Conservation (phyloP, 2,888 invertebrate species). For the Noctua fimbriata region DNA sequence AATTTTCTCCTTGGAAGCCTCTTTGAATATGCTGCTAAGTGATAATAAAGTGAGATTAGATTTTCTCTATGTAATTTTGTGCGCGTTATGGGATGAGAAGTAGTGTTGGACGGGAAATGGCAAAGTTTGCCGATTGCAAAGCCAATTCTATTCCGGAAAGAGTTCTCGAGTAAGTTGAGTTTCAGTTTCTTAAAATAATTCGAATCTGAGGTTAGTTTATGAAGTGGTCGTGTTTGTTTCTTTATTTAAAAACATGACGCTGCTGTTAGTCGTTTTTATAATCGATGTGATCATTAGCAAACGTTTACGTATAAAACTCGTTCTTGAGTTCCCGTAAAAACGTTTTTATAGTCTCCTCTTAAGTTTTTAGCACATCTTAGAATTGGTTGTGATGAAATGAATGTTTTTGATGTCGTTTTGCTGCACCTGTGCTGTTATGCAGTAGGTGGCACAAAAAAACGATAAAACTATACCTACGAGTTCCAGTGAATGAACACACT, state of each 20-base stretch:
- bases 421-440: neutral
- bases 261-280: neutral
- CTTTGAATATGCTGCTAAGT: slow-evolving; percentile 20
- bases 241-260: slow-evolving; percentile 22
- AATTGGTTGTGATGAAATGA: neutral
- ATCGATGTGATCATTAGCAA: slow-evolving; percentile 16
- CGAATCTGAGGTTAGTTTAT: neutral
- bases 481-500: slow-evolving; percentile 44
- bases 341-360: too few relatives aligned
- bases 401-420: slow-evolving; percentile 8
- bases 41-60: slow-evolving; percentile 28
- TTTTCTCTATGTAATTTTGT: slow-evolving; percentile 22
- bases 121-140: neutral
- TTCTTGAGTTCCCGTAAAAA: neutral
- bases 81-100: slow-evolving; percentile 4
- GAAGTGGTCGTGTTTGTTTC: neutral
- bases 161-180: neutral
- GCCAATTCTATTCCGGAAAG: neutral
- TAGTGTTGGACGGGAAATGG: neutral
- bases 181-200: neutral
- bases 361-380: neutral
- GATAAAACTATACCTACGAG: slow-evolving; percentile 27
- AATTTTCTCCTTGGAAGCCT: slow-evolving; percentile 41
- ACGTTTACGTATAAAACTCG: neutral
- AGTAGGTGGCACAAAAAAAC: slow-evolving; percentile 1